phyloP scores from a whole-genome alignment of 2,888 invertebrate genomes.

The Melinaea marsaeus region DNA sequence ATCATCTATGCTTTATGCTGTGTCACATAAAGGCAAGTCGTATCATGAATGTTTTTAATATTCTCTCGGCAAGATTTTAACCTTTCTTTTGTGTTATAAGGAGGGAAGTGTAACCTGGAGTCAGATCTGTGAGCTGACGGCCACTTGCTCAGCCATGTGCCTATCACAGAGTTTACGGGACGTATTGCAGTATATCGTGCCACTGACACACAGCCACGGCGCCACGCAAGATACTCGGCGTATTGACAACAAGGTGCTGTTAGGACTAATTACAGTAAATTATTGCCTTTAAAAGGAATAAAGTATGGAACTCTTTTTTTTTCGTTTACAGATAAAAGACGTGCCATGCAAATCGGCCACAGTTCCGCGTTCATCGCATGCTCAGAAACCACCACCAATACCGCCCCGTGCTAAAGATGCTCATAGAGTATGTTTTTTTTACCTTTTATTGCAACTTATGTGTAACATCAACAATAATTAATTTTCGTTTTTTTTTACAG shows the following conservation, averaged over 20 bases:
- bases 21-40: slow-evolving; percentile 80
- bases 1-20: slow-evolving; percentile 90
- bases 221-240: slow-evolving; percentile 41
- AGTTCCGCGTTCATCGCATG: slow-evolving; percentile 57
- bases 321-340: slow-evolving; percentile 48
- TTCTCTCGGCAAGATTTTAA: slow-evolving; percentile 4
- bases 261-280: background rate
- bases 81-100: slow-evolving; percentile 35
- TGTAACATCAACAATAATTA: background rate
- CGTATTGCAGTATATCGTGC: slow-evolving; percentile 63
- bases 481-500: slow-evolving; percentile 34
- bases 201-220: slow-evolving; percentile 50
- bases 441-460: background rate
- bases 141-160: slow-evolving; percentile 91
- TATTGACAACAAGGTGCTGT: slow-evolving; percentile 51
- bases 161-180: slow-evolving; percentile 71
- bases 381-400: slow-evolving; percentile 63
- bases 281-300: background rate
- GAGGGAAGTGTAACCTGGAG: slow-evolving; percentile 54
- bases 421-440: slow-evolving; percentile 42
- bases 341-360: slow-evolving; percentile 61
- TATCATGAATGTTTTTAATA: slow-evolving; percentile 2
- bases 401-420: slow-evolving; percentile 54
- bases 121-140: slow-evolving; percentile 64
- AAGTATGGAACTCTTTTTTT: background rate